Evolutionary conservation across 2,888 invertebrate species (phyloP), one percentile per base, ranked within the genome.

Genomic region (Hoplodrina blanda): DNA sequence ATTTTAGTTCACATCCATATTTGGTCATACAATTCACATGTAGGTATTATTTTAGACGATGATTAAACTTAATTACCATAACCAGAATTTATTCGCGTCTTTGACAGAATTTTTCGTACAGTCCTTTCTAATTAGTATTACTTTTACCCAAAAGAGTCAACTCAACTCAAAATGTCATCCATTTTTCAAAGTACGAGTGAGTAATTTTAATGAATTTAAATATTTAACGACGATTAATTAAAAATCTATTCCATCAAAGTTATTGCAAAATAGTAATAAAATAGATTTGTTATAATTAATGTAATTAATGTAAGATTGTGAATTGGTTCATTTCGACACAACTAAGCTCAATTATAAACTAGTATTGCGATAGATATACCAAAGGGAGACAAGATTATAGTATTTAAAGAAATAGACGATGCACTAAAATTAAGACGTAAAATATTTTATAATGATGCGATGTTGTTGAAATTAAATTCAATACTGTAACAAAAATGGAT

Each of bases 41-140:
- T 53, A 55, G 4, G 3, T 41, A 13, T 11, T 30, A 30, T 44
- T 53, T 61, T 63, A 0, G 13, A 10, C 19, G 19, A 55, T 54
- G 15, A 63, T 59, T 49, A 10, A 62, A 56, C 7, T 52, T 37
- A 56, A 54, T 64, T 30, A 68, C 8, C 19, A 61, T 61, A 57
- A 64, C 57, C 15, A 37, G 20, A 11, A 19, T 44, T 56, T 60
- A 49, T 64, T 15, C 0, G n/a, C n/a, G 25, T 1, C 25, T 2
- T 25, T 25, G 25, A n/a, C n/a, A 0, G 49, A 33, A 41, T 19
- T 33, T 55, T 44, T 19, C 3, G 50, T 25, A 41, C 11, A 17
- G 25, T 64, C 5, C 41, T 63, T 50, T 53, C 56, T 64, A 25
- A 25, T 25, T 25, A 25, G 25, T 25, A 25, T 25, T 25, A 25